phyloP scores from a whole-genome alignment of 1,140 invertebrate species.

The Pseudomyrmex cubaensis region DNA sequence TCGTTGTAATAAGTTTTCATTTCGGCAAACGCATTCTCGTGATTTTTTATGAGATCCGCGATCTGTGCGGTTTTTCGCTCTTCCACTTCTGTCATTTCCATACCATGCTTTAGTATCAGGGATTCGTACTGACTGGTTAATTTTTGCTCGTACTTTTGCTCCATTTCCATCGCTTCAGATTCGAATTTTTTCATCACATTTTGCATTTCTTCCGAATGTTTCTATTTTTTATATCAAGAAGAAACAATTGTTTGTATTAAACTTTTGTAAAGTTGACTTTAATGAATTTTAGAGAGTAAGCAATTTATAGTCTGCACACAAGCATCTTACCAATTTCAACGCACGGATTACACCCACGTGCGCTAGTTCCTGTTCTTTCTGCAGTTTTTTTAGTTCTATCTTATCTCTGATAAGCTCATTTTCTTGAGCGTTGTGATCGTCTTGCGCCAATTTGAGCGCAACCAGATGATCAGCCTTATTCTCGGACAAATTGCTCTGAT shows the following conservation, averaged over 20 bases:
- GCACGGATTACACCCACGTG: constrained; percentile 89
- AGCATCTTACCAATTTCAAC: constrained; percentile 86
- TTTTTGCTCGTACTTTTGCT: constrained; percentile 93
- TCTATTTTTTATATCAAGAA: constrained; percentile 64
- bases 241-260: background rate
- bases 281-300: background rate
- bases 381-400: constrained; percentile 89
- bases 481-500: constrained; percentile 93
- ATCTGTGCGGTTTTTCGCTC: constrained; percentile 96
- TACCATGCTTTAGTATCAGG: constrained; percentile 90
- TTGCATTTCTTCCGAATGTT: constrained; percentile 87
- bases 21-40: constrained; percentile 94
- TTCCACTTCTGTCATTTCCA: constrained; percentile 94
- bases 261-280: background rate
- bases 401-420: constrained; percentile 92
- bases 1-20: constrained; percentile 98
- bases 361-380: constrained; percentile 90
- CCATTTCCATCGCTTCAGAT: constrained; percentile 90
- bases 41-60: constrained; percentile 91
- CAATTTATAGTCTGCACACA: background rate
- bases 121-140: constrained; percentile 90
- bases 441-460: constrained; percentile 90
- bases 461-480: constrained; percentile 92
- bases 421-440: constrained; percentile 91
- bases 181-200: constrained; percentile 90